A percentile compares a stretch with the other conserved stretches of the same genome.
Evolutionary conservation across 2,888 invertebrate species (phyloP).

Genomic region (Galeruca laticollis): DNA sequence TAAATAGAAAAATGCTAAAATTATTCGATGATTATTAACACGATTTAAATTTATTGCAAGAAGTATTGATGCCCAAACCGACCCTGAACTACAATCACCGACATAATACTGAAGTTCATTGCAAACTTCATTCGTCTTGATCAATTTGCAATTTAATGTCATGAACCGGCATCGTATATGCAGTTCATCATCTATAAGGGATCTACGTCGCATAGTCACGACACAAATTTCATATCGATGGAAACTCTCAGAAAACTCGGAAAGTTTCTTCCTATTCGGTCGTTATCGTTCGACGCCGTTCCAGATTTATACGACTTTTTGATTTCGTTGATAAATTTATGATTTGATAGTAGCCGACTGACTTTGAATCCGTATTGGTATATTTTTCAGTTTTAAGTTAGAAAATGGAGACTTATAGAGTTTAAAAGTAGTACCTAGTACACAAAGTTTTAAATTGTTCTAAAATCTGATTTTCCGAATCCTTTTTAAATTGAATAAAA

Average conservation of each 20-base stretch:
- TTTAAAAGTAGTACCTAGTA: too few relatives aligned
- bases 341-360: slow-evolving; percentile 25
- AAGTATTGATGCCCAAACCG: neutral
- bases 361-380: slow-evolving; percentile 21
- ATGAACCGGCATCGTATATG: slow-evolving; percentile 54
- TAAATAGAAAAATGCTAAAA: too few relatives aligned
- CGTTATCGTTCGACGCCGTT: slow-evolving; percentile 27
- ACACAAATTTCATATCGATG: slow-evolving; percentile 36
- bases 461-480: too few relatives aligned
- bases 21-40: neutral
- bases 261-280: slow-evolving; percentile 27
- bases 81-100: neutral
- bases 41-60: neutral
- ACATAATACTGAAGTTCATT: slow-evolving; percentile 43
- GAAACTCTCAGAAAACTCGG: slow-evolving; percentile 3
- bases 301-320: slow-evolving; percentile 35
- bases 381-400: neutral
- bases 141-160: slow-evolving; percentile 62
- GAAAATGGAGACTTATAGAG: neutral
- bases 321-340: slow-evolving; percentile 34
- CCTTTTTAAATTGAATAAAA: too few relatives aligned
- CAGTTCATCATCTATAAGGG: slow-evolving; percentile 44
- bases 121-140: slow-evolving; percentile 62
- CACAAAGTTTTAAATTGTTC: too few relatives aligned
- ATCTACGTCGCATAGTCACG: slow-evolving; percentile 19